Evolutionary conservation across 2,113 vertebrate species (phyloP).

Genomic region (human): DNA sequence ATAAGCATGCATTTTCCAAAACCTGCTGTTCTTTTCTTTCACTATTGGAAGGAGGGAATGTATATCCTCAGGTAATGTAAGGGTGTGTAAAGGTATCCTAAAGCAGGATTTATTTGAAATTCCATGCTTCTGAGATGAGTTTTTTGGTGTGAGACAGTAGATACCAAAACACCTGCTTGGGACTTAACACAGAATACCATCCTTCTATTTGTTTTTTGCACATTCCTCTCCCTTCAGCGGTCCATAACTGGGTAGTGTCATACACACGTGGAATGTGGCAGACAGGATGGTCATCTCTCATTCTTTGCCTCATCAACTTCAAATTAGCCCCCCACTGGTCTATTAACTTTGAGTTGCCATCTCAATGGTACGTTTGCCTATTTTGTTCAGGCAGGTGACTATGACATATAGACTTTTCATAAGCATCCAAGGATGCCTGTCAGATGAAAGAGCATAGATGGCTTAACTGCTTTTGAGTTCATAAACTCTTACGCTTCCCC

Average conservation of each 20-base stretch:
- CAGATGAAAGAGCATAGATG: conserved; percentile 69
- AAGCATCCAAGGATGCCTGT: conserved; percentile 64
- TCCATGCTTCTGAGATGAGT: conserved; percentile 61
- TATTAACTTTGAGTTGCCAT: not conserved
- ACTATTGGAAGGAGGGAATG: conserved; percentile 32
- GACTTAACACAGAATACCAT: conserved; percentile 50
- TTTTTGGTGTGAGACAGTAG: conserved; percentile 35
- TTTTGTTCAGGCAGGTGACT: conserved; percentile 73
- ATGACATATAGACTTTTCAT: conserved; percentile 57
- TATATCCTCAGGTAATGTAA: not conserved
- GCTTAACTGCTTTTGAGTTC: conserved; percentile 45
- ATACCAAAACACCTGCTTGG: conserved; percentile 68
- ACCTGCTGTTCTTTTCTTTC: conserved; percentile 72
- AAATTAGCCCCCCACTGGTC: not conserved
- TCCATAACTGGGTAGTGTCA: not conserved
- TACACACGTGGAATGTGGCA: not conserved
- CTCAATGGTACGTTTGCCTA: conserved; percentile 12
- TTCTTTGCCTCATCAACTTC: not conserved
- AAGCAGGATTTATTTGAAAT: conserved; percentile 42
- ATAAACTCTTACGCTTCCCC: not conserved
- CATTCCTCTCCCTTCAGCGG: conserved; percentile 21
- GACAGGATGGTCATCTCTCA: not conserved
- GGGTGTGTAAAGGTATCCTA: conserved; percentile 29
- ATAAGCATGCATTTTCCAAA: conserved; percentile 70
- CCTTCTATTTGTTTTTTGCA: not conserved